These are phyloP conservation scores for Chrysolina haemoptera DNA, from an alignment of 2,888 invertebrate species.

Conservation along the genomic window DNA sequence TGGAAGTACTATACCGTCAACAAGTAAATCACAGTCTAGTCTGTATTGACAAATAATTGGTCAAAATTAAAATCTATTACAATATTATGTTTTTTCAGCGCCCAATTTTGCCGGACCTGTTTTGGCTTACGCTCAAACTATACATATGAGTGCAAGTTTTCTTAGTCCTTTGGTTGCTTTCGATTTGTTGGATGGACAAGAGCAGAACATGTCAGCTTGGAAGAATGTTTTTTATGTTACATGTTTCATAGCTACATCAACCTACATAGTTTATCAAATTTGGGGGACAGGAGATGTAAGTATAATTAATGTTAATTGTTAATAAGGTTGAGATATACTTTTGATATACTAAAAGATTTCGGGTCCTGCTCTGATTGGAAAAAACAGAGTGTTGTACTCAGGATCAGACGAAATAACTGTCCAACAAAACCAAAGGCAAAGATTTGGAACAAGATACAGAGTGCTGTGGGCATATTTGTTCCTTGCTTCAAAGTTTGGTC, in stretches of 20 bases:
- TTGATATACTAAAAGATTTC: no score
- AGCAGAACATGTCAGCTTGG: constrained; percentile 74
- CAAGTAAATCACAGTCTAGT: no score
- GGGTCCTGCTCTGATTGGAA: no score
- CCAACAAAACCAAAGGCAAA: no score
- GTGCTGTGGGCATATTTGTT: no score
- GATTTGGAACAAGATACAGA: no score
- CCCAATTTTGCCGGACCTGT: constrained; percentile 85
- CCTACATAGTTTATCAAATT: constrained; percentile 77
- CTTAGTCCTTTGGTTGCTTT: constrained; percentile 78
- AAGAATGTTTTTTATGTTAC: constrained; percentile 77
- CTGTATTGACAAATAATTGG: no score
- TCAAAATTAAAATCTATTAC: neutral
- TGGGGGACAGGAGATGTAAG: constrained; percentile 78
- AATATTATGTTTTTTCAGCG: constrained; percentile 64
- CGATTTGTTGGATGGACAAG: constrained; percentile 74
- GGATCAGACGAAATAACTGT: no score
- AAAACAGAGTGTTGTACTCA: no score
- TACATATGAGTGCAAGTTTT: constrained; percentile 83
- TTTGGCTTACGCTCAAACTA: constrained; percentile 82
- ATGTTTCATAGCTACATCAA: constrained; percentile 74
- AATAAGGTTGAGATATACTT: neutral
- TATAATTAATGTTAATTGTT: constrained; percentile 24
- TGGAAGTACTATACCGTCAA: no score
- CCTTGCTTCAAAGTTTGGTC: no score